These are phyloP conservation scores for Lysandra bellargus DNA, from an alignment of 2,888 invertebrate genomes.

Conservation along the genomic window DNA sequence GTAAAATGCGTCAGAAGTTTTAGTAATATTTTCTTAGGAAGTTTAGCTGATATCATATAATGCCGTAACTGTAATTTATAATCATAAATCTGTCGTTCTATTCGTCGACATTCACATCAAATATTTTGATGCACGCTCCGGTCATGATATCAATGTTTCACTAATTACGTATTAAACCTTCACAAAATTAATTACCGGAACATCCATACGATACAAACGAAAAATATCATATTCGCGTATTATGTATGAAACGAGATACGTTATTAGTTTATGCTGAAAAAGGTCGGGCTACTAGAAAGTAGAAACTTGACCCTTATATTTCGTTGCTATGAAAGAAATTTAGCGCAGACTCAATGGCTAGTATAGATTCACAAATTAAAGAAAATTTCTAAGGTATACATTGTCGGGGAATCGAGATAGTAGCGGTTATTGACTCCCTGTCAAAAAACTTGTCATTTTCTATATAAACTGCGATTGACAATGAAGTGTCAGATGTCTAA, in stretches of 20 bases:
- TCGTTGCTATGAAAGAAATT: too few species aligned
- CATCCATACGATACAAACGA: constrained; percentile 12
- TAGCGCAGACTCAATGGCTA: too few species aligned
- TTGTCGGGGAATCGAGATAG: too few species aligned
- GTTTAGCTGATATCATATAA: too few species aligned
- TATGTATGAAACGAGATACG: neutral
- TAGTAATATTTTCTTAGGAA: too few species aligned
- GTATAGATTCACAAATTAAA: too few species aligned
- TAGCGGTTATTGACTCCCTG: too few species aligned
- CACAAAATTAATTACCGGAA: constrained; percentile 13
- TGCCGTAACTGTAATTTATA: neutral
- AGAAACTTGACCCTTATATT: neutral
- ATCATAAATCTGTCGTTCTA: neutral
- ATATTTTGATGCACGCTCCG: neutral
- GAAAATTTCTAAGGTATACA: too few species aligned
- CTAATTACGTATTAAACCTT: constrained; percentile 6
- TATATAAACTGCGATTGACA: too few species aligned
- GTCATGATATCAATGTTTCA: constrained; percentile 14
- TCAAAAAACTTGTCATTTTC: too few species aligned
- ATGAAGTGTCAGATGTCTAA: too few species aligned
- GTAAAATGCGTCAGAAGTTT: too few species aligned
- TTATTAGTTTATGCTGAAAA: constrained; percentile 18
- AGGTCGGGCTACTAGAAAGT: neutral
- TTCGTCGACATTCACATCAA: neutral
- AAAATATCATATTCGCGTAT: neutral